Evolutionary conservation across 1,140 invertebrate species (phyloP).

Genomic region (Cheumatopsyche charites): DNA sequence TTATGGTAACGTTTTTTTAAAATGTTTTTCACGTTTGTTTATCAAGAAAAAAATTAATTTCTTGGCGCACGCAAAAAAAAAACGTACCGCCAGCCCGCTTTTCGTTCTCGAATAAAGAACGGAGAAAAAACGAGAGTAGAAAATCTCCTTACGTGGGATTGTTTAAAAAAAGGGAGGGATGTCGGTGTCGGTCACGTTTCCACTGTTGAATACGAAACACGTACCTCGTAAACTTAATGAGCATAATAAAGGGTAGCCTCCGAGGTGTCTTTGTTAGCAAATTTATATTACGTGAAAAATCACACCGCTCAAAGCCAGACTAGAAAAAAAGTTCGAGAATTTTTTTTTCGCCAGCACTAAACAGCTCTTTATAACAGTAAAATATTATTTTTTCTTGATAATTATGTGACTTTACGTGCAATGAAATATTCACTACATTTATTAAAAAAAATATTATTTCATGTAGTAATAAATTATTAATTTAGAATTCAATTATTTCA

Average conservation of each 20-base stretch:
- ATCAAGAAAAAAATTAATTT: neutral
- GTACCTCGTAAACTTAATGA: conserved; percentile 39
- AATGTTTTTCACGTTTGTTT: no score
- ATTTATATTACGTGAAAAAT: conserved; percentile 38
- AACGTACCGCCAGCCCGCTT: neutral
- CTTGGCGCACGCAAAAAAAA: neutral
- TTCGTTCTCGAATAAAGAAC: conserved; percentile 8
- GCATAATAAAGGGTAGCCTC: conserved; percentile 36
- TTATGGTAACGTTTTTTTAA: no score
- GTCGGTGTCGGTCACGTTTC: conserved; percentile 27
- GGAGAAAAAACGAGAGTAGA: conserved; percentile 3
- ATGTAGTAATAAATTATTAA: no score
- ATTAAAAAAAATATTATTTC: no score
- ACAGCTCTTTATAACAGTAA: no score
- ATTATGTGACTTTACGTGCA: no score
- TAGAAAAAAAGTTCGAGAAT: conserved; percentile 13
- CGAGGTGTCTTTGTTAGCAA: conserved; percentile 37
- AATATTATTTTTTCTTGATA: no score
- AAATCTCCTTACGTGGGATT: conserved; percentile 27
- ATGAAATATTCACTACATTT: no score
- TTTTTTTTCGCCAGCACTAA: no score
- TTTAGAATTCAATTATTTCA: no score
- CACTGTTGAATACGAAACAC: conserved; percentile 35
- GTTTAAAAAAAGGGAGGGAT: conserved; percentile 17
- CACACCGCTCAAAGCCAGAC: neutral